phyloP scores from a whole-genome alignment of 2,797 vertebrate species.

The Pseudochromis fuscus region DNA sequence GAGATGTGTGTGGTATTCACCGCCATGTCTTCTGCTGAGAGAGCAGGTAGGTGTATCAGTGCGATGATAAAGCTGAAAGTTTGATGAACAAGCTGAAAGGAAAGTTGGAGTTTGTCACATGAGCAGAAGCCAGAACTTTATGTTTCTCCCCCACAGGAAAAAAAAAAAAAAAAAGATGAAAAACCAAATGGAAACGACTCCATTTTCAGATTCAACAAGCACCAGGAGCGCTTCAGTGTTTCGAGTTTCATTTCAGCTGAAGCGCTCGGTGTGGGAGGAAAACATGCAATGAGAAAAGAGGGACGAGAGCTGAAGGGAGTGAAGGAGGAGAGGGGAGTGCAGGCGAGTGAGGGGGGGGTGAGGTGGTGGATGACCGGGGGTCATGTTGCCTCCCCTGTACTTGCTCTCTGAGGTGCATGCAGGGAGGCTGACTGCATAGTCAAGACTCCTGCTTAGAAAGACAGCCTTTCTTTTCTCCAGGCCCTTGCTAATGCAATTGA shows the following conservation, averaged over 20 bases:
- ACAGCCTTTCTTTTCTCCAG: conserved; percentile 84
- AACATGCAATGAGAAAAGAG: conserved; percentile 69
- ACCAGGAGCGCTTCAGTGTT: conserved; percentile 18
- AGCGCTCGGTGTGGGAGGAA: conserved; percentile 71
- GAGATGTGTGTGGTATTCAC: too few species aligned
- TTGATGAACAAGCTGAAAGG: conserved; percentile 1
- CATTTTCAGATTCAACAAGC: conserved; percentile 4
- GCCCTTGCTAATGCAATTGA: conserved; percentile 88
- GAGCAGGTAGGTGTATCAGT: background rate
- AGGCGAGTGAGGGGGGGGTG: conserved; percentile 53
- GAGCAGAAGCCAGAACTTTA: conserved; percentile 28
- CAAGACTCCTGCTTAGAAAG: conserved; percentile 81
- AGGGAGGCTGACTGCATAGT: conserved; percentile 69
- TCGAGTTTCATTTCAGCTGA: conserved; percentile 52
- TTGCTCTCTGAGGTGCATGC: conserved; percentile 80
- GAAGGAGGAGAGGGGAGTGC: conserved; percentile 57
- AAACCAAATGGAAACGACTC: background rate
- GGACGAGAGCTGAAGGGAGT: conserved; percentile 64
- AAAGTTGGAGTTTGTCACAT: conserved; percentile 10
- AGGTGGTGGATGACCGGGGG: conserved; percentile 63
- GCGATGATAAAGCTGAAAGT: background rate
- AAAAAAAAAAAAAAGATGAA: conserved; percentile 5
- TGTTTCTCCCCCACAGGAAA: conserved; percentile 7
- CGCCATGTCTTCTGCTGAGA: background rate
- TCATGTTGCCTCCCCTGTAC: conserved; percentile 72